phyloP scores from a whole-genome alignment of 2,113 vertebrate species.

The Rhinoderma darwinii region DNA sequence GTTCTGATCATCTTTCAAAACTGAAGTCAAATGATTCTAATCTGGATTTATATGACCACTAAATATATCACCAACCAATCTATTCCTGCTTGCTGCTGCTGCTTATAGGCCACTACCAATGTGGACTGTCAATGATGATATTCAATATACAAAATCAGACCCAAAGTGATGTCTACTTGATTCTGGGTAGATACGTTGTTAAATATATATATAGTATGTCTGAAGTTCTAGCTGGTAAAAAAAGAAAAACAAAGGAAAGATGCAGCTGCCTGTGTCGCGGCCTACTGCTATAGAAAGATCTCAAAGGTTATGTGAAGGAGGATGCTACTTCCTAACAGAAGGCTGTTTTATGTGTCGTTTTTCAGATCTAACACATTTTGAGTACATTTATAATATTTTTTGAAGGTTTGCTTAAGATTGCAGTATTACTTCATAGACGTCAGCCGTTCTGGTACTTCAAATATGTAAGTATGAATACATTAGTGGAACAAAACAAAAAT shows the following conservation, averaged over 20 bases:
- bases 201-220: constrained; percentile 51
- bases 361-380: constrained; percentile 14
- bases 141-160: not conserved
- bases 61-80: too few species aligned
- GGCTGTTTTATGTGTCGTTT: constrained; percentile 36
- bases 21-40: too few species aligned
- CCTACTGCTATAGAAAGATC: not conserved
- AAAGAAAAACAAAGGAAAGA: not conserved
- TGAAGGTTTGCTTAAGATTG: constrained; percentile 28
- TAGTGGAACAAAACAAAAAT: constrained; percentile 40
- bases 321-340: constrained; percentile 7
- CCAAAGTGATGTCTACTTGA: not conserved
- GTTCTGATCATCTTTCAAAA: too few species aligned
- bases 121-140: not conserved
- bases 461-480: constrained; percentile 33
- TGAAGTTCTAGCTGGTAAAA: not conserved
- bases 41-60: too few species aligned
- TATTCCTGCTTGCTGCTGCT: not conserved
- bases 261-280: not conserved
- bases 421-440: constrained; percentile 33
- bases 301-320: constrained; percentile 34
- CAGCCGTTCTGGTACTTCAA: constrained; percentile 20
- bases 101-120: not conserved
- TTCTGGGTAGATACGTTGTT: not conserved
- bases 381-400: constrained; percentile 29